Conservation (phyloP, 2,888 invertebrate species). For the Phyto melanocephala region DNA sequence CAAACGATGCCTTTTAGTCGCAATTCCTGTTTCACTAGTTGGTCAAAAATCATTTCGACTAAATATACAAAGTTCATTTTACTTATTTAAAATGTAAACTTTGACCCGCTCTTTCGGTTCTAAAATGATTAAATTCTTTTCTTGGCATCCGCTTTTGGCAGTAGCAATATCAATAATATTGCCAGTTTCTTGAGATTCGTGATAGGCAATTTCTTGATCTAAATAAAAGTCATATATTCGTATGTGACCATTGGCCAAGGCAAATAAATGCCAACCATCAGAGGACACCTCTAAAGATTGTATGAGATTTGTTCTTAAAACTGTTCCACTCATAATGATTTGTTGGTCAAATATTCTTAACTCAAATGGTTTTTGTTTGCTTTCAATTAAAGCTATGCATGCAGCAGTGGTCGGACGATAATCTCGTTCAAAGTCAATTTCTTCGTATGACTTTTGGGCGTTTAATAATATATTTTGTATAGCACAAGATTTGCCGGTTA, state of each 20-base stretch:
- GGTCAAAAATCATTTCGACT: too few relatives aligned
- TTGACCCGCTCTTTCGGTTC: conserved; percentile 65
- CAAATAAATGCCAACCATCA: conserved; percentile 75
- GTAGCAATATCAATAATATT: conserved; percentile 70
- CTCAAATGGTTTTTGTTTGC: conserved; percentile 73
- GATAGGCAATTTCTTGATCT: conserved; percentile 69
- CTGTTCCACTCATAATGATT: conserved; percentile 73
- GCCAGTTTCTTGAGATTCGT: background rate
- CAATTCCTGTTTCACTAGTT: too few relatives aligned
- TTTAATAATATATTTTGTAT: conserved; percentile 77
- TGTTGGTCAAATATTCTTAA: conserved; percentile 75
- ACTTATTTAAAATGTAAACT: conserved; percentile 68
- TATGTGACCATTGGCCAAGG: conserved; percentile 73
- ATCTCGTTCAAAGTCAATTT: conserved; percentile 17
- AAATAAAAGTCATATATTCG: conserved; percentile 74
- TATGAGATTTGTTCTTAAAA: conserved; percentile 74
- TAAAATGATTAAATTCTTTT: conserved; percentile 69
- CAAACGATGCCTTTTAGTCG: too few relatives aligned
- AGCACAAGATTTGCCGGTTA: conserved; percentile 77
- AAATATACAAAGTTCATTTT: too few relatives aligned
- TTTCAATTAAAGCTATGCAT: conserved; percentile 68
- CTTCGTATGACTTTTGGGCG: conserved; percentile 28
- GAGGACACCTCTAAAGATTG: conserved; percentile 74
- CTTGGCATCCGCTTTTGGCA: conserved; percentile 64
- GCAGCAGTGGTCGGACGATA: conserved; percentile 72